Evolutionary conservation across 2,113 vertebrate genomes (phyloP).

Genomic region (Pangasianodon hypophthalmus): DNA sequence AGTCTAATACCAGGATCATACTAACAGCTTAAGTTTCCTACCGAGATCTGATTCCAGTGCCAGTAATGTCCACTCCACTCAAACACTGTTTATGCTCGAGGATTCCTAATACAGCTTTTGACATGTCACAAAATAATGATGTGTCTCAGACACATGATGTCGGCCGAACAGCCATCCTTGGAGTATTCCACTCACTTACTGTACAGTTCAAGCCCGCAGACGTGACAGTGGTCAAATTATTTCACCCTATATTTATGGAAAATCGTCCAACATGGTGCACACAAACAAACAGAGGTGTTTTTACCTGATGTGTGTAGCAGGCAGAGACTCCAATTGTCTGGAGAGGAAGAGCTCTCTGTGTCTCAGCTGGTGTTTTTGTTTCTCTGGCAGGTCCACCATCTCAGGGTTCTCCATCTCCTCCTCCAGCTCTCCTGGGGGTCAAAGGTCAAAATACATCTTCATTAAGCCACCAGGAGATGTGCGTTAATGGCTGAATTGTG

Average conservation of each 20-base stretch:
- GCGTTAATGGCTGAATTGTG: neutral
- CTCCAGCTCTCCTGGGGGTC: conserved; percentile 85
- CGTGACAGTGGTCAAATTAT: neutral
- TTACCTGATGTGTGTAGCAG: conserved; percentile 95
- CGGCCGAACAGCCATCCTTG: neutral
- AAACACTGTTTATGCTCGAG: conserved; percentile 27
- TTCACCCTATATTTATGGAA: neutral
- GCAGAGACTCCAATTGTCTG: conserved; percentile 91
- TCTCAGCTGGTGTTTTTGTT: conserved; percentile 92
- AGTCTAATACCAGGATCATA: neutral
- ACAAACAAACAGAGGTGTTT: neutral
- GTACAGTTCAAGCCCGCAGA: neutral
- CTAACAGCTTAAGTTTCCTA: neutral
- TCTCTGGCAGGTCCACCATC: conserved; percentile 90
- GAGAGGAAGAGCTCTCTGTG: conserved; percentile 95
- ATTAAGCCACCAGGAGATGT: neutral
- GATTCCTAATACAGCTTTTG: conserved; percentile 9
- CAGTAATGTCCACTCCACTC: neutral
- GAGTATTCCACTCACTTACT: conserved; percentile 4
- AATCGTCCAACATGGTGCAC: neutral
- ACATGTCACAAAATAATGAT: conserved; percentile 29
- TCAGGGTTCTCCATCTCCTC: conserved; percentile 97
- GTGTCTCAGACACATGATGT: neutral
- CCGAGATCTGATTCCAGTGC: neutral
- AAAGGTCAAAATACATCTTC: conserved; percentile 52